phyloP scores from a whole-genome alignment of 2,888 invertebrate species.

The Eudasyphora cyanicolor region DNA sequence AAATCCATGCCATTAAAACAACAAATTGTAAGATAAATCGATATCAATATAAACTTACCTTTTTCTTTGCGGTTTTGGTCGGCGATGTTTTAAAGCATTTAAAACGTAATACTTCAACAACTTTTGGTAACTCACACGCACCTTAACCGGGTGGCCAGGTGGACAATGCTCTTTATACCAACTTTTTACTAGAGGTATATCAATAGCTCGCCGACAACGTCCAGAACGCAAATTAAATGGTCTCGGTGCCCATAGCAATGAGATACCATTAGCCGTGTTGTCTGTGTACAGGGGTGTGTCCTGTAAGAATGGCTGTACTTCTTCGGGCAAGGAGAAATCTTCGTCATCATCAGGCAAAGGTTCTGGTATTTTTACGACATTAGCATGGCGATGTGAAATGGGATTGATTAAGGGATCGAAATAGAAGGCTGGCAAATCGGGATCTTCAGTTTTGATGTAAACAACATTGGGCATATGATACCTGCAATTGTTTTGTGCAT shows the following conservation, averaged over 20 bases:
- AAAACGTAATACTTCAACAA: slow-evolving; percentile 98
- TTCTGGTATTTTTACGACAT: slow-evolving; percentile 87
- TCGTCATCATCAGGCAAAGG: slow-evolving; percentile 96
- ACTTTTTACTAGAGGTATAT: slow-evolving; percentile 97
- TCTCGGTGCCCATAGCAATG: slow-evolving; percentile 97
- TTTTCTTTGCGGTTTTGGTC: slow-evolving; percentile 99
- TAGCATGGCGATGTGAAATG: slow-evolving; percentile 95
- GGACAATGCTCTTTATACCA: slow-evolving; percentile 98
- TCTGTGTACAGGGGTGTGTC: slow-evolving; percentile 98
- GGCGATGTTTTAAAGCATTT: slow-evolving; percentile 97
- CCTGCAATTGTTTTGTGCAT: slow-evolving; percentile 81
- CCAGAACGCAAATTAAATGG: slow-evolving; percentile 99
- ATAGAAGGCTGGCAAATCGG: slow-evolving; percentile 99
- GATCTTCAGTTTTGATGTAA: slow-evolving; percentile 99
- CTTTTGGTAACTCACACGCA: slow-evolving; percentile 99
- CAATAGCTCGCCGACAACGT: slow-evolving; percentile 94
- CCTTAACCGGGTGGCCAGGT: slow-evolving; percentile 98
- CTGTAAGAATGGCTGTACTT: slow-evolving; percentile 94
- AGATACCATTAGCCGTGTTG: slow-evolving; percentile 99
- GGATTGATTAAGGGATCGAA: slow-evolving; percentile 99
- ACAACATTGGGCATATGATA: slow-evolving; percentile 99
- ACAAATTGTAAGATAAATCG: not conserved
- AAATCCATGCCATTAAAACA: not conserved
- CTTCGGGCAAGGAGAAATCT: slow-evolving; percentile 94
- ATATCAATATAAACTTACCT: slow-evolving; percentile 82